Conservation (phyloP, 2,888 invertebrate genomes). For the Apeira syringaria region DNA sequence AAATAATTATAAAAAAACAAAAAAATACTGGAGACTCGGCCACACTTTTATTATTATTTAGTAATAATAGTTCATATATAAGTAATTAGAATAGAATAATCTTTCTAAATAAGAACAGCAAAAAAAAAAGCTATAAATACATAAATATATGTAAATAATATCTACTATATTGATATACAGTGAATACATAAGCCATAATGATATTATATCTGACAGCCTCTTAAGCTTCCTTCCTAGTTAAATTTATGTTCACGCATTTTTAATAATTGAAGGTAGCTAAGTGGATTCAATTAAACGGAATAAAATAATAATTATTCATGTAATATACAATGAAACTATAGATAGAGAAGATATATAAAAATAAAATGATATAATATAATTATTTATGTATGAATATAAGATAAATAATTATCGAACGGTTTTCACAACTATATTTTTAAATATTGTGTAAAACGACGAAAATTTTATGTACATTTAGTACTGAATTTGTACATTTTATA, state of each 20-base stretch:
- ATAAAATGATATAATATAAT: neutral
- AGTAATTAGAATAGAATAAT: neutral
- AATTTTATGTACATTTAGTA: constrained; percentile 2
- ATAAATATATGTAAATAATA: too few species aligned
- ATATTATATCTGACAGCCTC: constrained; percentile 1
- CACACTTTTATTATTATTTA: constrained; percentile 10
- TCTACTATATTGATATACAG: too few species aligned
- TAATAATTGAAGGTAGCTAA: constrained; percentile 16
- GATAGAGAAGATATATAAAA: neutral
- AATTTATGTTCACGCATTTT: neutral
- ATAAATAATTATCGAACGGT: constrained; percentile 4
- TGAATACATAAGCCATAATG: neutral
- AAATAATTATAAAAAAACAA: constrained; percentile 22
- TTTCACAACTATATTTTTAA: constrained; percentile 14
- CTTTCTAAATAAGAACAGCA: too few species aligned
- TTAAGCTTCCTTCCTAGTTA: constrained; percentile 15
- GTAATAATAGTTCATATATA: constrained; percentile 2
- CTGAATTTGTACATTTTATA: neutral
- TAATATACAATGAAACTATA: too few species aligned
- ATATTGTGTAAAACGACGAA: constrained; percentile 17
- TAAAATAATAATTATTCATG: neutral
- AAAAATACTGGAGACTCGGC: constrained; percentile 30
- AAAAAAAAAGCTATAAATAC: too few species aligned
- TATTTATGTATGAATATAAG: neutral
- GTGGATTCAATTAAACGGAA: constrained; percentile 5